Evolutionary conservation across 1,140 invertebrate genomes (phyloP).

Genomic region (Microvelia longipes): DNA sequence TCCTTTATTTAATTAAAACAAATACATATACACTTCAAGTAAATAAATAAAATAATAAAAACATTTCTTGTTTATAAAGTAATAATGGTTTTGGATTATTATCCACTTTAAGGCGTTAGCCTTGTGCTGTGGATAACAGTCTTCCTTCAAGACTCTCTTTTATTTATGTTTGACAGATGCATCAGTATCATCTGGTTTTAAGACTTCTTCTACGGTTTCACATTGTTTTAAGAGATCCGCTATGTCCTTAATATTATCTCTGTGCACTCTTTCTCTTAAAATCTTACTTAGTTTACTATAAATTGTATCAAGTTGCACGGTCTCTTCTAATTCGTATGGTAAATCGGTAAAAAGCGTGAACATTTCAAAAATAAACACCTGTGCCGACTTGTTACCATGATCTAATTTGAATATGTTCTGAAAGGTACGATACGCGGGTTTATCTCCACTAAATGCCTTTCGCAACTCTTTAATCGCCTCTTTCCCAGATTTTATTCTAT

Average conservation of each 20-base stretch:
- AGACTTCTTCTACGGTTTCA: neutral
- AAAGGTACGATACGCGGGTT: neutral
- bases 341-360: neutral
- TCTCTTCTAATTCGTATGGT: neutral
- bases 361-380: neutral
- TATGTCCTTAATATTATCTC: neutral
- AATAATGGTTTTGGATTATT: no score
- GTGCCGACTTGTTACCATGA: neutral
- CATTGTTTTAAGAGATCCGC: neutral
- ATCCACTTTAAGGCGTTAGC: no score
- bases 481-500: neutral
- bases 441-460: neutral
- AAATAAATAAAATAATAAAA: no score
- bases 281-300: neutral
- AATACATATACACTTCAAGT: no score
- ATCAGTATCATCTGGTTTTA: neutral
- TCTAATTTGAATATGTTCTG: neutral
- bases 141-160: neutral
- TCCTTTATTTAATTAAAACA: no score
- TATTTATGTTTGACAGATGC: neutral
- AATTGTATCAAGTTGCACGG: neutral
- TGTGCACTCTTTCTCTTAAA: neutral
- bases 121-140: neutral
- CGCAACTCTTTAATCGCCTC: neutral
- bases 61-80: no score